These are phyloP conservation scores for Erebia aethiops DNA, from an alignment of 2,888 invertebrate species.

Conservation along the genomic window DNA sequence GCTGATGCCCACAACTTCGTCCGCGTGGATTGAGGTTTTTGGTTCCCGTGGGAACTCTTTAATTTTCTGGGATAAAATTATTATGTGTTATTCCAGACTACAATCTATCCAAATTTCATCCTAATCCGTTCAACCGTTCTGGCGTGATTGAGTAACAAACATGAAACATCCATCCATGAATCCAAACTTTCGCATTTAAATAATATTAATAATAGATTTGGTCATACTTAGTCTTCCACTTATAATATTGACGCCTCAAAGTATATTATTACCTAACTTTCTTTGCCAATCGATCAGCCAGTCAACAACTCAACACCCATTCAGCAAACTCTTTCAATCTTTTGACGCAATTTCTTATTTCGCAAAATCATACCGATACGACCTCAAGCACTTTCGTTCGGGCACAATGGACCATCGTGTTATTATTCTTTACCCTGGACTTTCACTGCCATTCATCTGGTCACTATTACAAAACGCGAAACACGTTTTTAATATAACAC, in stretches of 20 bases:
- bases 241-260: not conserved
- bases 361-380: constrained; percentile 33
- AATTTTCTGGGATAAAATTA: too few species aligned
- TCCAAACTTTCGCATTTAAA: too few species aligned
- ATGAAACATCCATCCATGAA: too few species aligned
- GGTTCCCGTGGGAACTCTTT: too few species aligned
- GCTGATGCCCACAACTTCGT: too few species aligned
- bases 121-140: too few species aligned
- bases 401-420: constrained; percentile 53
- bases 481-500: constrained; percentile 35
- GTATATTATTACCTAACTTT: constrained; percentile 5
- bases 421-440: constrained; percentile 62
- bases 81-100: too few species aligned
- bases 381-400: constrained; percentile 57
- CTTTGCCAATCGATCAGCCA: not conserved
- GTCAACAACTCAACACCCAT: constrained; percentile 3
- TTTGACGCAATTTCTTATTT: constrained; percentile 19
- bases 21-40: too few species aligned
- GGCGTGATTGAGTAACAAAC: too few species aligned
- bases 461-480: constrained; percentile 46
- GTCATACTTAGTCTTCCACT: too few species aligned
- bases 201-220: too few species aligned
- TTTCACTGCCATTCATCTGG: constrained; percentile 69
- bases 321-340: not conserved
- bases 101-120: too few species aligned